These are phyloP conservation scores for Myiagra hebetior DNA, from an alignment of 2,113 vertebrate species.

Conservation along the genomic window DNA sequence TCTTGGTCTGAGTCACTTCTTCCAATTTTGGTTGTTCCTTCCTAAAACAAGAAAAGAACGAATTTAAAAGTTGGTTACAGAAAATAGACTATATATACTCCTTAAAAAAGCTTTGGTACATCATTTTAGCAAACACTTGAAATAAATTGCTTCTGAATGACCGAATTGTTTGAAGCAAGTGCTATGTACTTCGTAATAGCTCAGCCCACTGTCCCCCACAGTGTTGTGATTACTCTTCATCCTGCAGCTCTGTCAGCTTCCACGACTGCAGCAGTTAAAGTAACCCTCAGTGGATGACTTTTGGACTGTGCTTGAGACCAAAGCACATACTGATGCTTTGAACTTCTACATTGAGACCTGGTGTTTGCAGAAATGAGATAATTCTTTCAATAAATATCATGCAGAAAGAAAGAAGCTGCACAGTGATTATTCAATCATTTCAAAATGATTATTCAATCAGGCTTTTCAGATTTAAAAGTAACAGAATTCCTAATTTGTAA, in stretches of 20 bases:
- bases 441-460: neutral
- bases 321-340: neutral
- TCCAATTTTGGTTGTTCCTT: slow-evolving; percentile 92
- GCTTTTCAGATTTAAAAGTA: neutral
- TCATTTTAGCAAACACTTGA: neutral
- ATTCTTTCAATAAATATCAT: neutral
- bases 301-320: neutral
- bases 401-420: neutral
- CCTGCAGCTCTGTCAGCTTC: neutral
- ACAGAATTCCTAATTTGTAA: neutral
- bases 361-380: neutral
- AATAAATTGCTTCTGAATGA: neutral
- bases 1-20: slow-evolving; percentile 82
- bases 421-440: neutral
- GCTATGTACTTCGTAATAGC: fast-evolving
- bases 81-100: neutral
- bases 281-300: neutral
- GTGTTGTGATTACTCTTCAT: neutral
- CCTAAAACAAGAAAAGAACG: slow-evolving; percentile 69
- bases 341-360: neutral
- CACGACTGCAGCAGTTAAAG: neutral
- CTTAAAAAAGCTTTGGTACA: neutral
- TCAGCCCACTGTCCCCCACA: neutral
- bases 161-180: neutral
- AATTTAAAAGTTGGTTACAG: neutral